Base-by-base conservation (phyloP, 1,140 invertebrate species). In the Oppia nitens region DNA sequence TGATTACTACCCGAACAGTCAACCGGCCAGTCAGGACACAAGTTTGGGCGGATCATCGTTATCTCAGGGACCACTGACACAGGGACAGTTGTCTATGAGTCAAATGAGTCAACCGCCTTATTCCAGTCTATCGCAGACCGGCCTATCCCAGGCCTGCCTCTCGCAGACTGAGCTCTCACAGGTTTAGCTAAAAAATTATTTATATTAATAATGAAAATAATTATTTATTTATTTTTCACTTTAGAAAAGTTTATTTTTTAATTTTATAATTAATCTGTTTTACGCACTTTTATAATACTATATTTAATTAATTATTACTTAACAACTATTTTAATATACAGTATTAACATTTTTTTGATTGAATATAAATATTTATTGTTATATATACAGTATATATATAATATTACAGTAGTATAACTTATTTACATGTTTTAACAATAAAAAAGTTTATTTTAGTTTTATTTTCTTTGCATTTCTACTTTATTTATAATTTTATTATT, bases 151-250 rank as follows among this genome's bases (percentile, higher is more conserved):
- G 64, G 49, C n/a, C 14, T 23, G 74, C 60, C 69, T 76, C 3
- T 76, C 75, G 55, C 75, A 76, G 70, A 73, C 74, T 60, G 74
- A 76, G 61, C 69, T 77, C 6, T 77, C 75, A 56, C 75, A 77
- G 70, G 75, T 75, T 62, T 45, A 2, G 2, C 59, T 63, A 47
- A 20, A 58, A 32, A n/a, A n/a, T n/a, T n/a, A n/a, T n/a, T n/a
- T n/a, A n/a, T n/a, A n/a, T n/a, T n/a, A n/a, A n/a, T n/a, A n/a
- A n/a, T n/a, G n/a, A n/a, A n/a, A n/a, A n/a, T n/a, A n/a, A n/a
- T n/a, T n/a, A n/a, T n/a, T n/a, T n/a, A n/a, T n/a, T n/a, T n/a
- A n/a, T n/a, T n/a, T n/a, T n/a, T n/a, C n/a, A n/a, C n/a, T n/a
- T n/a, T n/a, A n/a, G n/a, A n/a, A n/a, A n/a, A n/a, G n/a, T n/a